These are phyloP conservation scores for Coremacera marginata DNA, from an alignment of 2,888 invertebrate genomes.

Conservation along the genomic window DNA sequence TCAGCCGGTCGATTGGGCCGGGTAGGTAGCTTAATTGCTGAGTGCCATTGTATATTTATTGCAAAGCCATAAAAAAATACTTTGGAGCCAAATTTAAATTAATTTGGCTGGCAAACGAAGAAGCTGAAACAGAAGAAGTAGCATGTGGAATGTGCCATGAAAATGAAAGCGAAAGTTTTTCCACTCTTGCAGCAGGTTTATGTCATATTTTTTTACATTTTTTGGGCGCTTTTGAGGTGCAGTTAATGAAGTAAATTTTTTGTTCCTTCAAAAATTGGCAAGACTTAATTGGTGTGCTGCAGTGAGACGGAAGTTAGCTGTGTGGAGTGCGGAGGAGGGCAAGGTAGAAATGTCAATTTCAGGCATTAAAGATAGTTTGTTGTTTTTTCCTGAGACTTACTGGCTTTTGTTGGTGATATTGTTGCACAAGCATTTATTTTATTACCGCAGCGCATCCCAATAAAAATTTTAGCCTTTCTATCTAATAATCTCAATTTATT, in stretches of 20 bases:
- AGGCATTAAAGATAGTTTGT: neutral
- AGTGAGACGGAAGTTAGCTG: neutral
- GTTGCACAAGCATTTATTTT: neutral
- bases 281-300: neutral
- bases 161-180: constrained; percentile 23
- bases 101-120: constrained; percentile 8
- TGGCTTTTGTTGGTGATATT: neutral
- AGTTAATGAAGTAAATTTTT: neutral
- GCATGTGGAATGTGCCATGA: neutral
- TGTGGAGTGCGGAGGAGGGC: neutral
- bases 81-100: constrained; percentile 18
- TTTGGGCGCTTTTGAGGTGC: neutral
- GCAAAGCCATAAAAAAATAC: neutral
- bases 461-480: neutral
- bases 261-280: neutral
- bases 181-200: neutral
- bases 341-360: constrained; percentile 10
- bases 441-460: neutral
- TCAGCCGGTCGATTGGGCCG: no score
- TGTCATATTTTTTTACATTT: no score
- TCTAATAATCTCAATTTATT: neutral
- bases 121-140: neutral
- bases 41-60: neutral
- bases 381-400: neutral
- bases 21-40: neutral